phyloP scores from a whole-genome alignment of 2,888 invertebrate species.

The Cantharis rufa region DNA sequence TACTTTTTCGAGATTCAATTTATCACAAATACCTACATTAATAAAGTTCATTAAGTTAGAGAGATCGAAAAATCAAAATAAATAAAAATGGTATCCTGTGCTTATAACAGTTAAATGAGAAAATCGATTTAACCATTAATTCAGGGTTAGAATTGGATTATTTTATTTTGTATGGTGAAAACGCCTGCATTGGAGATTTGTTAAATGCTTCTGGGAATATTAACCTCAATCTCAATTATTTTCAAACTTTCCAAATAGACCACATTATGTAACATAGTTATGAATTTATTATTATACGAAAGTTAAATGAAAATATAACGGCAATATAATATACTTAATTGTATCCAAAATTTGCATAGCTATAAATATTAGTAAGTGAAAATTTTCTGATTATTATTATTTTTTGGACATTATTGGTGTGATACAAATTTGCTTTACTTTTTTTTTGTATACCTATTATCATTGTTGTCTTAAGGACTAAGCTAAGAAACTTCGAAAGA shows the following conservation, averaged over 20 bases:
- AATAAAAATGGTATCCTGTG: neutral
- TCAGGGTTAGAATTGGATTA: neutral
- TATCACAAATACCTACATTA: neutral
- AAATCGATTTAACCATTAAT: neutral
- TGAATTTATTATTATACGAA: neutral
- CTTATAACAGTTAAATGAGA: neutral
- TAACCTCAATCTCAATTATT: neutral
- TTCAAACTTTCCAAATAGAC: neutral
- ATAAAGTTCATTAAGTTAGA: neutral
- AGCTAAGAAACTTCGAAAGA: no score
- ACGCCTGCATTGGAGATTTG: neutral
- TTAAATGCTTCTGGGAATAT: neutral
- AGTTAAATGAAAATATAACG: neutral
- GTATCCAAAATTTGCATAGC: neutral
- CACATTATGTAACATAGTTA: neutral
- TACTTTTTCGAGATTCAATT: neutral
- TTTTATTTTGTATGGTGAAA: neutral
- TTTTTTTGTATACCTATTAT: no score
- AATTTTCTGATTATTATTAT: no score
- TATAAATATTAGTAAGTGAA: no score
- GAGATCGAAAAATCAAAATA: neutral
- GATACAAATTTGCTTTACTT: no score
- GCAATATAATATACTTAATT: neutral
- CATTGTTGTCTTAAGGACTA: no score
- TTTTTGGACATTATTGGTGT: no score